Evolutionary conservation across 2,888 invertebrate species (phyloP), one percentile per base, ranked within the genome.

Genomic region (Strigamia crassipes): DNA sequence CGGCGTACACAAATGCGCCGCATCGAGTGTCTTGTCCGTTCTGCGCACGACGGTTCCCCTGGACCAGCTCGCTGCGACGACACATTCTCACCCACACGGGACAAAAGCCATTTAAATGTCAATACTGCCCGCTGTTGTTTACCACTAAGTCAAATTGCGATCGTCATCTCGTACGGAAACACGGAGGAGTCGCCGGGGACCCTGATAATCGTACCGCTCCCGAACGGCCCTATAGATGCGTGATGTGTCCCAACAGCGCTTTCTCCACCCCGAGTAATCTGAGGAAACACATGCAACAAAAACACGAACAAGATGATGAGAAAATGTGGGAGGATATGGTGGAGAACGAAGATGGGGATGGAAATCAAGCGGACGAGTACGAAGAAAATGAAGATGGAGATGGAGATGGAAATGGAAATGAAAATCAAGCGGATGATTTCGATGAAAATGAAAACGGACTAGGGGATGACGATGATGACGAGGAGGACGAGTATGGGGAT

Each of bases 111-210:
- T 98, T 94, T 90, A 96, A 96, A 87, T 98, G 98, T 88, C 93
- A 94, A 0, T 94, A 95, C 86, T 98, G 98, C 87, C 94, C 95
- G 0, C 90, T 97, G 10, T 92, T 96, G 0, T 98, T 98, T 88
- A 98, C 97, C 46, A 98, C 97, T 0, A 98, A 98, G 87, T 97
- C 97, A 10, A 98, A 98, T 89, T 96, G 98, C 87, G 98, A 98
- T 87, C 94, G 98, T 13, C 98, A 98, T 87, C 89, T 98, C 83
- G 89, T 96, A 81, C 90, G 97, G 51, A 97, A 97, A 86, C 97
- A 97, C 86, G 93, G 93, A 13, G 87, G 87, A 18, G 87, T 84
- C 23, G 46, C 2, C 84, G 82, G 81, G 18, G 83, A 83, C 34
- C 80, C 80, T 15, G 79, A 83, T 34, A 79, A 73, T 88, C 89